Conservation (phyloP, 2,888 invertebrate species). For the Miltochrista miniata region DNA sequence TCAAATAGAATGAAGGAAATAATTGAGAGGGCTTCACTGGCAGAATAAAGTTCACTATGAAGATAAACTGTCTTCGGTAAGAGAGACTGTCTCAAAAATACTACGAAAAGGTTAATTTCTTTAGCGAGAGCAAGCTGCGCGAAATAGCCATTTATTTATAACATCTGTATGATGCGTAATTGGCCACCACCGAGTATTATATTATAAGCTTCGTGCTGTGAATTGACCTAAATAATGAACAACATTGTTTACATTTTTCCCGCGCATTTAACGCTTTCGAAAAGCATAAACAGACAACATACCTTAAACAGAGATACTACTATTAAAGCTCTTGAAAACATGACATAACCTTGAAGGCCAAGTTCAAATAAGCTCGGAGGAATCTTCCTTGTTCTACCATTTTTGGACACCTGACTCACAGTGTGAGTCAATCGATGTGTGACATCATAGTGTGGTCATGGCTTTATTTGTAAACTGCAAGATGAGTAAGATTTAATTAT, state of each 20-base stretch:
- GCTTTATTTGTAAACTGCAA: slow-evolving; percentile 17
- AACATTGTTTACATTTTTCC: not conserved
- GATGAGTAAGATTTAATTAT: slow-evolving; percentile 11
- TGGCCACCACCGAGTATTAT: not conserved
- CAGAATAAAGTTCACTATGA: no score
- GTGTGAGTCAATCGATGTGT: slow-evolving; percentile 29
- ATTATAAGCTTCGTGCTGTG: not conserved
- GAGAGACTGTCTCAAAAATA: no score
- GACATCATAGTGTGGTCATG: slow-evolving; percentile 34
- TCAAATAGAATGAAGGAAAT: no score
- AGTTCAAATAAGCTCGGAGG: slow-evolving; percentile 37
- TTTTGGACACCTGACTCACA: slow-evolving; percentile 38
- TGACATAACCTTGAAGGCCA: slow-evolving; percentile 35
- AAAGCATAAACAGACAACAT: not conserved
- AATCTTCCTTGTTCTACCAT: slow-evolving; percentile 26
- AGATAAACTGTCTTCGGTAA: no score
- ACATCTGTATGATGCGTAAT: not conserved
- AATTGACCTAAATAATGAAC: not conserved
- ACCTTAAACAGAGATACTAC: not conserved
- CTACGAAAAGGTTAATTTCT: no score
- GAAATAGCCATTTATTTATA: not conserved
- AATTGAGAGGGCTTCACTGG: no score
- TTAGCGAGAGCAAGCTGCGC: no score
- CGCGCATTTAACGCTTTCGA: not conserved
- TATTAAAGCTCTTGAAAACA: slow-evolving; percentile 12